Conservation (phyloP, 2,888 invertebrate genomes). For the Dione vanillae region DNA sequence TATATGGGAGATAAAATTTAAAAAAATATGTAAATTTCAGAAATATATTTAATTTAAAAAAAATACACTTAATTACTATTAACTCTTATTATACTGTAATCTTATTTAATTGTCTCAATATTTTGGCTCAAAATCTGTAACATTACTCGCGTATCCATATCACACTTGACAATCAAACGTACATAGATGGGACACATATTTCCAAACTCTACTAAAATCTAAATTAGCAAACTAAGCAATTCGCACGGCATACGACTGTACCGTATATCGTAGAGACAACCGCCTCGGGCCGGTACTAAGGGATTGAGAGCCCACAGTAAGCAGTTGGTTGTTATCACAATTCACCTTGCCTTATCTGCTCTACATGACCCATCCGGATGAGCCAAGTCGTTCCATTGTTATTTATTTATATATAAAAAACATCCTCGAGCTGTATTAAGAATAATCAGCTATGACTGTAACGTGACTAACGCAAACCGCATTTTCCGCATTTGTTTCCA, state of each 20-base stretch:
- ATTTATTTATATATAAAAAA: conserved; percentile 15
- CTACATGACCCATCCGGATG: not conserved
- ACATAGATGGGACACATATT: not conserved
- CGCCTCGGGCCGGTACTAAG: conserved; percentile 14
- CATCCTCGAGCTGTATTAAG: not conserved
- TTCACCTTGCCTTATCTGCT: conserved; percentile 56
- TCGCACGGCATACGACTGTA: conserved; percentile 17
- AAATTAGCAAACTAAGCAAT: conserved; percentile 15
- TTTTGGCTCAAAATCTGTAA: too few relatives aligned
- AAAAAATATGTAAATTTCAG: too few relatives aligned
- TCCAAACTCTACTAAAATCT: conserved; percentile 5
- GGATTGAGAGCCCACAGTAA: conserved; percentile 50
- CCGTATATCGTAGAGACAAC: conserved; percentile 18
- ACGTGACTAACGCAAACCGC: too few relatives aligned
- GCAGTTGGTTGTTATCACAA: conserved; percentile 57
- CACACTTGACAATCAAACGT: too few relatives aligned
- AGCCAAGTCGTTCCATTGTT: conserved; percentile 26
- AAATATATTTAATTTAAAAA: too few relatives aligned
- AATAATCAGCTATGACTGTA: not conserved
- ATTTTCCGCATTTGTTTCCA: too few relatives aligned
- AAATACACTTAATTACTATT: too few relatives aligned
- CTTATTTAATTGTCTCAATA: too few relatives aligned
- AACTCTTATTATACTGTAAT: too few relatives aligned
- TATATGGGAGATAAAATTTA: too few relatives aligned
- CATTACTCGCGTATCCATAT: too few relatives aligned